Evolutionary conservation across 2,113 vertebrate genomes (phyloP).

Genomic region (Dasypus novemcinctus): DNA sequence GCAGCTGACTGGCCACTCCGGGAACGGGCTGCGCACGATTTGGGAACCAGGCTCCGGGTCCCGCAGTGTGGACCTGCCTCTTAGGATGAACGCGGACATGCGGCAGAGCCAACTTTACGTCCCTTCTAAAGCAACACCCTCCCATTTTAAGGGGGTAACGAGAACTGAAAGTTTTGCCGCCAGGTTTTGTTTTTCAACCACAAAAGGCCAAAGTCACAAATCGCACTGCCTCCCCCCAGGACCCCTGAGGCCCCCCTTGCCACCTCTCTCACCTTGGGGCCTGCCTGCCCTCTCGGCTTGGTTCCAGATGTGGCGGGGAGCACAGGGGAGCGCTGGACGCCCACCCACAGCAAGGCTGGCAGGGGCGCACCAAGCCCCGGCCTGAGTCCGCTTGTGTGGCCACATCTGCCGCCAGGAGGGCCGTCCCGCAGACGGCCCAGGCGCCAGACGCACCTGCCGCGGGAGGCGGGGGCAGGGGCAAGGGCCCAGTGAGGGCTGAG

Average conservation of each 20-base stretch:
- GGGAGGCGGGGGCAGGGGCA: not conserved
- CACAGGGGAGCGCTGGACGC: not conserved
- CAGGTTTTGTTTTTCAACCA: not conserved
- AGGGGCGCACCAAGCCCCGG: no score
- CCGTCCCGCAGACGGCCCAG: accelerated
- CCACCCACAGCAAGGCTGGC: accelerated
- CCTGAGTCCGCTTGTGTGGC: accelerated
- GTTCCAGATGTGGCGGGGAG: not conserved
- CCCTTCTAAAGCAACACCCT: not conserved
- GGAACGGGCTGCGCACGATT: no score
- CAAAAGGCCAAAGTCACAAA: not conserved
- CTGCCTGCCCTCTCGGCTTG: not conserved
- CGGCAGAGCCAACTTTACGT: no score
- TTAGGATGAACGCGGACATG: not conserved
- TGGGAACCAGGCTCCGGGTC: not conserved
- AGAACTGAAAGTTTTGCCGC: not conserved
- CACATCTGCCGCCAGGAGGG: not conserved
- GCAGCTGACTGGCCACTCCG: no score
- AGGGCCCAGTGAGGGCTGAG: not conserved
- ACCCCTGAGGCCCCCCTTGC: not conserved
- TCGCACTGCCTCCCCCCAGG: not conserved
- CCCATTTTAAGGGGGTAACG: not conserved
- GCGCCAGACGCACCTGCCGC: accelerated
- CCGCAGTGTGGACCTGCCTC: not conserved
- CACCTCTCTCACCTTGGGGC: not conserved